Evolutionary conservation across 2,888 invertebrate genomes (phyloP), one percentile per base, ranked within the genome.

Genomic region (Hedychridium roseum): DNA sequence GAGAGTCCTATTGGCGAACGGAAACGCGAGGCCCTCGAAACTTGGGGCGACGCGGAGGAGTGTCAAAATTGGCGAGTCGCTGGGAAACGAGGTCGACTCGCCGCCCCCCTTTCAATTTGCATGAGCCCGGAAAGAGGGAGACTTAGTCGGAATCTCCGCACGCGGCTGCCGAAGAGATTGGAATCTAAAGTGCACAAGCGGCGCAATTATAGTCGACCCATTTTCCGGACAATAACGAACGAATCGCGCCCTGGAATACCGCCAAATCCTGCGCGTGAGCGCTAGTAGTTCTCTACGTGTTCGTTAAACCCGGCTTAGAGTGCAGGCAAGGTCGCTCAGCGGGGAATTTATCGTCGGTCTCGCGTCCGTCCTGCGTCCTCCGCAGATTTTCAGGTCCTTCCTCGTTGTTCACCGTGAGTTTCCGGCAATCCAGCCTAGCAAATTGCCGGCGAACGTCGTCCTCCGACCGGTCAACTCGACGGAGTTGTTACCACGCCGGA

Each of bases 191-290:
- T 57, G 55, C 49, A 52, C 43, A 38, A 37, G 34, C 54, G 55
- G 68, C 52, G 72, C 72, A 74, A 74, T 76, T 74, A 74, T 66
- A 68, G 66, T 64, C 74, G 74, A 74, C 74, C 75, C 66, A 74
- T 76, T 74, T 76, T 71, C 70, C 70, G 61, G 69, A 73, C 74
- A 72, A 76, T 76, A 73, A 73, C 73, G 66, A 70, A 68, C 63
- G 68, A 69, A 66, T 69, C 63, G 66, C 61, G 69, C 49, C 49
- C 61, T 74, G 76, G 74, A 75, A 66, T 55, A 52, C 52, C 50
- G 74, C 74, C 74, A 76, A 74, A 73, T 73, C 69, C 68, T 38
- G 52, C 42, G 43, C n/a, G n/a, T n/a, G n/a, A n/a, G n/a, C n/a
- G n/a, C n/a, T n/a, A n/a, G n/a, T n/a, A n/a, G n/a, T n/a, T n/a